Evolutionary conservation across 1,140 invertebrate genomes (phyloP), one percentile per base, ranked within the genome.

Genomic region (Teleogryllus occipitalis): DNA sequence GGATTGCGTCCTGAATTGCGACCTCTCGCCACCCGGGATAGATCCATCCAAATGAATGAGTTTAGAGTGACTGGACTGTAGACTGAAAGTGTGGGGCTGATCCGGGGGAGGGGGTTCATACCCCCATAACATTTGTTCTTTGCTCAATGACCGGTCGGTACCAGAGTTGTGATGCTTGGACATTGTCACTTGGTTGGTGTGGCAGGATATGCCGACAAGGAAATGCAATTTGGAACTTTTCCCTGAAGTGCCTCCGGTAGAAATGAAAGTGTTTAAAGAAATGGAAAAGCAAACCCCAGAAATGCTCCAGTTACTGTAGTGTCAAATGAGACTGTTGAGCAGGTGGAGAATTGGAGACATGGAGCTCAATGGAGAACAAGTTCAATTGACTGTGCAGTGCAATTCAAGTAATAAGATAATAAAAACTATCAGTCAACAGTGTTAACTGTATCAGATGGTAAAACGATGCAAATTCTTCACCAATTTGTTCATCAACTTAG

Each of bases 181-280:
- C 54, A 65, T 65, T 65, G 18, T 65, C 18, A 65, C 54, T 65
- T 14, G 54, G 54, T 65, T 65, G 10, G 54, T 65, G 54, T 65
- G 54, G 54, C 54, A 48, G 21, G 76, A 48, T n/a, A 48, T 47
- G 76, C 47, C 18, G 47, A 76, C 46, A 72, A 77, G 76, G 80
- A 80, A 78, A 77, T 80, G 80, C 76, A 48, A 54, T 77, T 77
- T 77, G 76, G 47, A 77, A 77, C 47, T 77, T 54, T 80, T 54
- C 77, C 79, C 77, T 81, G 73, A 81, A 81, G 81, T 81, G 81
- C 81, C 81, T 81, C 81, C 77, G 79, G 79, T 81, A 80, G 77
- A 78, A 80, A 77, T 48, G 39, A 77, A 47, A 77, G 76, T 77
- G 48, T 77, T 76, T 48, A 48, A 77, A n/a, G 76, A 77, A 48